Base-by-base conservation (phyloP, 2,113 vertebrate species). In the Terrapene triunguis region DNA sequence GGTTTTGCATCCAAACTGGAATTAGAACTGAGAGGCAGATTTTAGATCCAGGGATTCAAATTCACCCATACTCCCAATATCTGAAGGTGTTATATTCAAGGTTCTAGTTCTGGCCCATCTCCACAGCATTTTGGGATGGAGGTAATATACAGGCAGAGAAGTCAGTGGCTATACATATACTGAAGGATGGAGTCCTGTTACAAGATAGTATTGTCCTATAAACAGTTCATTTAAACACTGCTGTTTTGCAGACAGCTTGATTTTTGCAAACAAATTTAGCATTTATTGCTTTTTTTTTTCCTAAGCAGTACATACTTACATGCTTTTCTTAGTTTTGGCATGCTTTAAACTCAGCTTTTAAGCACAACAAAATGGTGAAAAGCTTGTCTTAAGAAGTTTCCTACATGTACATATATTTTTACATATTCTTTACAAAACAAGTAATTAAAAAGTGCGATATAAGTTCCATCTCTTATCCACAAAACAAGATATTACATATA, bases 401-500 rank as follows among this genome's bases (percentile, higher is more conserved):
- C 94, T 79, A 93, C 62, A 79, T 91, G 82, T 94, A 87, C 76
- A 94, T 53, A 87, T 13, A n/a, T 90, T 85, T 86, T 93, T 89
- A 93, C 89, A 95, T 87, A 65, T 59, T 92, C 87, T 85, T 87
- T 87, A 89, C 38, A 93, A 93, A 92, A 95, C 72, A 65, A 84
- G 82, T 80, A 27, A 90, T 42, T 85, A 72, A 80, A 94, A 78
- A 85, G 89, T 80, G 90, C 76, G 78, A 83, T 59, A 83, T 35
- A 95, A 74, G 54, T 74, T 85, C 74, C 54, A 79, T 84, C 50
- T 88, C 81, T 91, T 82, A 86, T 21, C n/a, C 69, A 84, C 38
- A 85, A 83, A 81, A 90, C 54, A 95, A 92, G 32, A 54, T 87
- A 51, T 65, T 82, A 38, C 79, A 55, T 22, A 83, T 22, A 47